These are phyloP conservation scores for Picathartes gymnocephalus DNA, from an alignment of 2,113 vertebrate species.

Conservation along the genomic window DNA sequence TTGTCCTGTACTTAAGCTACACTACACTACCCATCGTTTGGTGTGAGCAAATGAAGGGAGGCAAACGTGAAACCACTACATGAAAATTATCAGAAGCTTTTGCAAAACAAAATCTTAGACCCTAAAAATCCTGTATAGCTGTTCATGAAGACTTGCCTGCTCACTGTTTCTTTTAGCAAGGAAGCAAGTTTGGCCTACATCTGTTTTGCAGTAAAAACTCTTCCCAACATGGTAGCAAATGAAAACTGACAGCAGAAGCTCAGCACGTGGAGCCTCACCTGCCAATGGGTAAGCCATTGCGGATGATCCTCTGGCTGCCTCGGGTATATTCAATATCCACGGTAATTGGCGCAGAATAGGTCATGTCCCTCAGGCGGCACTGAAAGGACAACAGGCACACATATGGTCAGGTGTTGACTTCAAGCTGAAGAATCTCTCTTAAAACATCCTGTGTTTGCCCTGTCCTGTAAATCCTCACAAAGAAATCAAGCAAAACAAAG, in stretches of 20 bases:
- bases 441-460: background rate
- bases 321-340: constrained; percentile 97
- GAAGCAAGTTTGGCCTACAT: background rate
- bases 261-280: constrained; percentile 66
- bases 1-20: no score
- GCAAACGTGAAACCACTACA: no score
- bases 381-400: constrained; percentile 50
- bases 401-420: background rate
- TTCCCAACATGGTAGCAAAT: background rate
- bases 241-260: background rate
- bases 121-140: background rate
- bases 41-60: no score
- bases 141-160: background rate
- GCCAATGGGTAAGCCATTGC: constrained; percentile 93
- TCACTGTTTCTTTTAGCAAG: background rate
- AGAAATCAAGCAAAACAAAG: background rate
- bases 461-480: background rate
- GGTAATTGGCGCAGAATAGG: constrained; percentile 92
- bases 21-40: no score
- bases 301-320: constrained; percentile 97
- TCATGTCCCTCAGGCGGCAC: constrained; percentile 98
- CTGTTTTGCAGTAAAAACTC: background rate
- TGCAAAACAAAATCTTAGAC: background rate
- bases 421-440: background rate
- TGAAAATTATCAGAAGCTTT: background rate